Evolutionary conservation across 2,888 invertebrate genomes (phyloP).

Genomic region (Agriotes lineatus): DNA sequence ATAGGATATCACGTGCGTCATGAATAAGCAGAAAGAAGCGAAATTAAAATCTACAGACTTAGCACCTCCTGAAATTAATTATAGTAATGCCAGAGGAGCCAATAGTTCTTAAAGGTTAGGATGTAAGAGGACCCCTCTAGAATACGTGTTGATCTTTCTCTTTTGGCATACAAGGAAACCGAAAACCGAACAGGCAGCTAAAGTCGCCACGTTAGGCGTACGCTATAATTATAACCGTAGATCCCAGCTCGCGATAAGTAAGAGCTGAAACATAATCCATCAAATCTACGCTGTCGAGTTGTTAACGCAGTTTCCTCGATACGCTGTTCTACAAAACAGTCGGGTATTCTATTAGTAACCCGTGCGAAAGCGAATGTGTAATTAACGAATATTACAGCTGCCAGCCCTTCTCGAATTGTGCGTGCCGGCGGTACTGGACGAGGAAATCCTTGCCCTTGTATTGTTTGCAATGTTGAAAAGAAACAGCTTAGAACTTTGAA

Average conservation of each 20-base stretch:
- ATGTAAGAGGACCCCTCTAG: too few species aligned
- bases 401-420: conserved; percentile 10
- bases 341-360: conserved; percentile 30
- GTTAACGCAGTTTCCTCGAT: conserved; percentile 28
- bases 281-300: conserved; percentile 29
- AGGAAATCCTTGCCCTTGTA: too few species aligned
- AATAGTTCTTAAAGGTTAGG: too few species aligned
- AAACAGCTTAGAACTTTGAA: too few species aligned
- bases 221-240: conserved; percentile 7
- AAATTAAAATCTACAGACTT: too few species aligned
- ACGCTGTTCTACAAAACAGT: conserved; percentile 20
- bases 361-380: conserved; percentile 23
- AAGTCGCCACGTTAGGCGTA: not conserved
- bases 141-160: too few species aligned
- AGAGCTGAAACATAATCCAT: conserved; percentile 27
- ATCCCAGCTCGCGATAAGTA: conserved; percentile 1
- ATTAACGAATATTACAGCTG: conserved; percentile 30
- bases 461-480: too few species aligned
- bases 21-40: too few species aligned
- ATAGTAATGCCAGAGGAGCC: too few species aligned
- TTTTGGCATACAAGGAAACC: not conserved
- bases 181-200: not conserved
- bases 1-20: too few species aligned
- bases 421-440: too few species aligned
- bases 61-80: too few species aligned